These are phyloP conservation scores for Polia nebulosa DNA, from an alignment of 2,888 invertebrate genomes.

Conservation along the genomic window DNA sequence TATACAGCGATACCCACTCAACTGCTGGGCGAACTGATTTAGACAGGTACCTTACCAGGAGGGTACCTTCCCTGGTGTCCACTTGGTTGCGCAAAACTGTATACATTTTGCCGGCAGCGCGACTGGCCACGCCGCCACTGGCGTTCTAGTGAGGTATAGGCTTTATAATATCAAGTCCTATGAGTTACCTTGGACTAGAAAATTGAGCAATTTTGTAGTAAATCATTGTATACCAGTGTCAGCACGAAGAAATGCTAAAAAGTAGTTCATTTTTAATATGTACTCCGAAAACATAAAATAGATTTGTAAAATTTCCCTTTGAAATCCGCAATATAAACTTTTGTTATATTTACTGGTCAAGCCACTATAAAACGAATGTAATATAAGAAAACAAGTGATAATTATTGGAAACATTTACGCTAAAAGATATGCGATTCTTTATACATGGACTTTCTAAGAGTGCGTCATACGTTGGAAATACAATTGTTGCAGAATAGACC, in stretches of 20 bases:
- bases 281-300: neutral
- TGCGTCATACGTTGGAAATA: conserved; percentile 11
- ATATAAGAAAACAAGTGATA: conserved; percentile 59
- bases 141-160: too few relatives aligned
- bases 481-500: conserved; percentile 27
- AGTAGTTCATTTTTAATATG: conserved; percentile 2
- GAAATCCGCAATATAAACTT: conserved; percentile 21
- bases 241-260: neutral
- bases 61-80: too few relatives aligned
- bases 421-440: conserved; percentile 42
- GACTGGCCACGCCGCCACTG: too few relatives aligned
- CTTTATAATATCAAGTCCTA: neutral
- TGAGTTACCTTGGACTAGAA: neutral
- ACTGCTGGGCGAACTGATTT: too few relatives aligned
- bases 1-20: too few relatives aligned
- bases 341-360: conserved; percentile 45
- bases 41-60: too few relatives aligned
- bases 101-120: too few relatives aligned
- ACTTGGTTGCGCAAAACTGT: too few relatives aligned
- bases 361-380: conserved; percentile 23
- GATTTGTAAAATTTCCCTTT: too few relatives aligned
- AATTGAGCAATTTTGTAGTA: conserved; percentile 4
- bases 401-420: conserved; percentile 48
- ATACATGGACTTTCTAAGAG: conserved; percentile 24
- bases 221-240: neutral